Base-by-base conservation (phyloP, 2,888 invertebrate species). In the Acleris sparsana region DNA sequence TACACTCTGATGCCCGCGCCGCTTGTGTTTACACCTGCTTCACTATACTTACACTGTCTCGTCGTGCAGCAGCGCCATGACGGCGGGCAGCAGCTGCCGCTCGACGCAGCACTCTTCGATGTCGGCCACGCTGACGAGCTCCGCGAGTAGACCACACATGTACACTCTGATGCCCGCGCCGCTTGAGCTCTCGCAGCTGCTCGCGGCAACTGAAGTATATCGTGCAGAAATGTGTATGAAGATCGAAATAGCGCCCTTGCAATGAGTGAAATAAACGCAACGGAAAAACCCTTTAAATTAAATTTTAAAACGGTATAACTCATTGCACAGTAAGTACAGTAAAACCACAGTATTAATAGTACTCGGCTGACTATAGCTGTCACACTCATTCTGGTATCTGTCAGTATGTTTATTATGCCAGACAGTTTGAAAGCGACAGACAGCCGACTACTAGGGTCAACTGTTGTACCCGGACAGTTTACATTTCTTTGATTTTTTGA, bases 11-110 rank as follows among this genome's bases (percentile, higher is more conserved):
- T 81, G 0, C 84, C 72, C 53, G 77, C 80, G 63, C 89, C 90
- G 61, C 83, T 87, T 0, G 83, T 63, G 63, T 9, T 33, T 29
- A 29, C 29, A 29, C 7, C 29, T 29, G 1, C 7, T 29, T 2
- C 29, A 7, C 9, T 33, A 9, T 9, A 83, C 89, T 86, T 67
- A 92, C 92, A 77, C 78, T 49, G 91, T 86, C 5, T 85, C 85
- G 49, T 91, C 91, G 16, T 88, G 85, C 5, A 92, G 62, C 5
- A 92, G 70, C 4, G 87, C 82, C 60, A 85, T 76, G 5, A 87
- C 84, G 1, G 87, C 82, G 0, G 92, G 92, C 59, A 91, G 68
- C 60, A 89, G 68, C 61, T 88, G 89, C 33, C 76, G 72, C 72
- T 87, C 86, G 1, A 91, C 73, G 60, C 85, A 85, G n/a, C 73